A percentile compares a stretch with the other conserved stretches of the same genome.
Evolutionary conservation across 2,797 vertebrate species (phyloP).

Genomic region (Tympanoctomys barrerae): DNA sequence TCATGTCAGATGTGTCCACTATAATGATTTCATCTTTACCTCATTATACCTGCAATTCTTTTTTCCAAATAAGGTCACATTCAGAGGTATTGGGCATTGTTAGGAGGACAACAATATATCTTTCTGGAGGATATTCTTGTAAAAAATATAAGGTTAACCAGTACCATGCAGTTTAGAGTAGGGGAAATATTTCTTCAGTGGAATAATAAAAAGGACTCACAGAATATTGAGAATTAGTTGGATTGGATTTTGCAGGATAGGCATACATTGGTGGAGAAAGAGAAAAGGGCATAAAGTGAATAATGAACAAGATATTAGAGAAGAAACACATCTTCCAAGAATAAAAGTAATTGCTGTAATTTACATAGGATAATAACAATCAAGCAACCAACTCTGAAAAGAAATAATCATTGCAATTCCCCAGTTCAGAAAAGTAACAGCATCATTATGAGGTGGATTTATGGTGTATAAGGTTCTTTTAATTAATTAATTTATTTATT

Average conservation of each 20-base stretch:
- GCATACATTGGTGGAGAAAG: not conserved
- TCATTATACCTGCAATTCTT: not conserved
- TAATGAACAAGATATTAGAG: not conserved
- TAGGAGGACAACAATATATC: not conserved
- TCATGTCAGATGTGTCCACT: not conserved
- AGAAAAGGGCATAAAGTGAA: not conserved
- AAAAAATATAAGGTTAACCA: not conserved
- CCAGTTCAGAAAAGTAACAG: constrained; percentile 20
- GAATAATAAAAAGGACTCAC: not conserved
- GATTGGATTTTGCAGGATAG: not conserved
- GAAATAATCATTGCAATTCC: not conserved
- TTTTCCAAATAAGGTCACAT: not conserved
- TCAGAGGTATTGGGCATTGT: not conserved
- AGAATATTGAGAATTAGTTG: not conserved
- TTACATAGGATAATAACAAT: not conserved
- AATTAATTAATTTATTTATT: too few species aligned
- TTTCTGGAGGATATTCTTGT: not conserved
- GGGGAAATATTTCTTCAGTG: not conserved
- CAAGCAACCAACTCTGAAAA: not conserved
- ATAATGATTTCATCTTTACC: not conserved
- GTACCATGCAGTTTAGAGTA: not conserved
- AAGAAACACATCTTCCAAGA: not conserved
- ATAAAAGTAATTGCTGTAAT: not conserved
- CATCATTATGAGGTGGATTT: not conserved
- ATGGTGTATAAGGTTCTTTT: constrained; percentile 36